phyloP scores from a whole-genome alignment of 1,140 invertebrate species.

The Trichogramma pretiosum region DNA sequence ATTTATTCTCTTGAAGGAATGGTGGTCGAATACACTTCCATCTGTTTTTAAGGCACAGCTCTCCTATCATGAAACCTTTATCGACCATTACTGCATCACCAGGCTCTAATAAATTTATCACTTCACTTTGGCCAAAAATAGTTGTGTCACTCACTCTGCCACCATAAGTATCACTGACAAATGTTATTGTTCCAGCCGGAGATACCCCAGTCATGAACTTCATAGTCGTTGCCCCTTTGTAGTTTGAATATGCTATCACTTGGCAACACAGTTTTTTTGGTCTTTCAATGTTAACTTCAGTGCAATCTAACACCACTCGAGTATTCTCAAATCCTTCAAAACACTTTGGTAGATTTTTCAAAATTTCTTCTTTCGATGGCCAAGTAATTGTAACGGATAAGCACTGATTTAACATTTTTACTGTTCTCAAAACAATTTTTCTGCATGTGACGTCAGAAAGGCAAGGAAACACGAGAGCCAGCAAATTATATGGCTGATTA shows the following conservation, averaged over 20 bases:
- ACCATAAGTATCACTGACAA: conserved; percentile 27
- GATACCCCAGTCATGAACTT: conserved; percentile 32
- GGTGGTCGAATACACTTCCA: conserved; percentile 19
- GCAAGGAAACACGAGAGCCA: neutral
- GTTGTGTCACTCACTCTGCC: conserved; percentile 27
- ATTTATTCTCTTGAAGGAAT: conserved; percentile 13
- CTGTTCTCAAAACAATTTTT: conserved; percentile 1
- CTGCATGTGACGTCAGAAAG: neutral
- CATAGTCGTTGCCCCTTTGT: conserved; percentile 25
- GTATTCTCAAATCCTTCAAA: conserved; percentile 19
- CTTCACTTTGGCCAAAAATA: conserved; percentile 21
- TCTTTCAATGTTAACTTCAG: conserved; percentile 21
- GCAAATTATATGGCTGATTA: conserved; percentile 2
- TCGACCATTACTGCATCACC: conserved; percentile 19
- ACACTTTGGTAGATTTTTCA: conserved; percentile 16
- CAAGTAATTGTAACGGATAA: conserved; percentile 5
- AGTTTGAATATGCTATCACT: conserved; percentile 24
- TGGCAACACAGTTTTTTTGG: conserved; percentile 19
- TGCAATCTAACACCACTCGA: conserved; percentile 23
- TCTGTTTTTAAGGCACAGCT: conserved; percentile 14
- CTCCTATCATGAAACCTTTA: conserved; percentile 23
- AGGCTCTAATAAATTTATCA: conserved; percentile 11
- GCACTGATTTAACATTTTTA: neutral
- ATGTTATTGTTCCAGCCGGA: conserved; percentile 29
- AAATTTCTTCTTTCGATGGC: conserved; percentile 13